phyloP scores from a whole-genome alignment of 2,113 vertebrate genomes.

The Meriones unguiculatus region DNA sequence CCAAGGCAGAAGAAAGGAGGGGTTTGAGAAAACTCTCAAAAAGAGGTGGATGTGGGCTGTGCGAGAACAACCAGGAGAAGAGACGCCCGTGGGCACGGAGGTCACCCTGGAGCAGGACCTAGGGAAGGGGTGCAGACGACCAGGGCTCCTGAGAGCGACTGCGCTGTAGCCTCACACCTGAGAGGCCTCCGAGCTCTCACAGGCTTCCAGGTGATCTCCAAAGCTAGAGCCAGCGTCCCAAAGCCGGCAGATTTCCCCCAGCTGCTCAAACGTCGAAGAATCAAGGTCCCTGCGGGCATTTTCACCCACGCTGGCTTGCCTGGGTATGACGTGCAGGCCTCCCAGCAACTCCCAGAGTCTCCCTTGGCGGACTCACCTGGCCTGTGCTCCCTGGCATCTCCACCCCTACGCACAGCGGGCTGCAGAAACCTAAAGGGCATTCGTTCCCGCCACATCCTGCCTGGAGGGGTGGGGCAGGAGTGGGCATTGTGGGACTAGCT shows the following conservation, averaged over 20 bases:
- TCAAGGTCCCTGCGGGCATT: accelerated
- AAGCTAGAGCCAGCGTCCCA: not conserved
- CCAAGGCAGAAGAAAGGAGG: not conserved
- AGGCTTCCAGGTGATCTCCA: not conserved
- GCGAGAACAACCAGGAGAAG: too few species aligned
- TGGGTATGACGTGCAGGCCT: not conserved
- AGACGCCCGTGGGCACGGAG: too few species aligned
- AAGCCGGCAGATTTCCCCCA: not conserved
- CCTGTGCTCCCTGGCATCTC: not conserved
- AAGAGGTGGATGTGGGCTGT: not conserved
- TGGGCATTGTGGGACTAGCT: not conserved
- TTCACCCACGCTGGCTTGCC: not conserved
- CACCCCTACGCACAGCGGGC: not conserved
- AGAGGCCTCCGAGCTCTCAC: too few species aligned
- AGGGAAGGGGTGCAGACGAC: not conserved
- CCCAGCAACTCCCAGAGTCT: too few species aligned
- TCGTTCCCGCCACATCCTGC: accelerated
- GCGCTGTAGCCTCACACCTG: too few species aligned
- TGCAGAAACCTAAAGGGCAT: not conserved
- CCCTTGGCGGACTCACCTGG: accelerated
- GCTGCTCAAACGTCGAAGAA: not conserved
- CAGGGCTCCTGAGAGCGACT: accelerated
- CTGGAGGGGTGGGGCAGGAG: too few species aligned
- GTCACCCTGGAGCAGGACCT: not conserved
- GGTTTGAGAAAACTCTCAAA: not conserved